A percentile compares a stretch with the other conserved stretches of the same genome.
phyloP scores from a whole-genome alignment of 1,140 invertebrate genomes.

The Lerema accius region DNA sequence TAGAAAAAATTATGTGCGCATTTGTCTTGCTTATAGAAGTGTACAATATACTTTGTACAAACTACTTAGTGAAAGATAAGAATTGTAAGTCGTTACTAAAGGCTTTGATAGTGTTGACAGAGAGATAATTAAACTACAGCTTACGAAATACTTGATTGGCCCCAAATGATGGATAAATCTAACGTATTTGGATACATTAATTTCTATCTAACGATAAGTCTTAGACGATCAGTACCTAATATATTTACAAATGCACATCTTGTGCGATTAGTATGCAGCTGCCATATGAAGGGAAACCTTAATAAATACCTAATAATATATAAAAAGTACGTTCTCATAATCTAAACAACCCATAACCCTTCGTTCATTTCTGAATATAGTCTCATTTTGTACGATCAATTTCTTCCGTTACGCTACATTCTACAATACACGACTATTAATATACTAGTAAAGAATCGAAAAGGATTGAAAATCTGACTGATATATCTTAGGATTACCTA shows the following conservation, averaged over 20 bases:
- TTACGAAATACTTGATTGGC: too few species aligned
- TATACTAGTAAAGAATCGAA: constrained; percentile 67
- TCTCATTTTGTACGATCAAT: constrained; percentile 78
- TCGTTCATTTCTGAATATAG: constrained; percentile 67
- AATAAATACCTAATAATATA: constrained; percentile 43
- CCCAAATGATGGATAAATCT: constrained; percentile 6
- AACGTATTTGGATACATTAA: constrained; percentile 45
- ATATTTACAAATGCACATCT: constrained; percentile 76
- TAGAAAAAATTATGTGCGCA: too few species aligned
- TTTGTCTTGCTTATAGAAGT: too few species aligned
- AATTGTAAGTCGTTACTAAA: too few species aligned
- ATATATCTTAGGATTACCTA: constrained; percentile 21
- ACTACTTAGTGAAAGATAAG: too few species aligned
- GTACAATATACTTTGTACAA: too few species aligned
- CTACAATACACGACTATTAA: constrained; percentile 44
- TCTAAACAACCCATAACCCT: constrained; percentile 46
- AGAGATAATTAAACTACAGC: too few species aligned
- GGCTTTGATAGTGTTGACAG: too few species aligned
- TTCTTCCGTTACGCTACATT: constrained; percentile 38
- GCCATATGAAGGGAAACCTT: constrained; percentile 69
- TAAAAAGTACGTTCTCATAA: constrained; percentile 47
- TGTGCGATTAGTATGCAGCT: constrained; percentile 65
- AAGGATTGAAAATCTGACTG: constrained; percentile 47
- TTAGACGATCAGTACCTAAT: constrained; percentile 68
- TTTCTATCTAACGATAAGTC: constrained; percentile 64